These are phyloP conservation scores for Microplitis manilae DNA, from an alignment of 2,888 invertebrate species.

Conservation along the genomic window DNA sequence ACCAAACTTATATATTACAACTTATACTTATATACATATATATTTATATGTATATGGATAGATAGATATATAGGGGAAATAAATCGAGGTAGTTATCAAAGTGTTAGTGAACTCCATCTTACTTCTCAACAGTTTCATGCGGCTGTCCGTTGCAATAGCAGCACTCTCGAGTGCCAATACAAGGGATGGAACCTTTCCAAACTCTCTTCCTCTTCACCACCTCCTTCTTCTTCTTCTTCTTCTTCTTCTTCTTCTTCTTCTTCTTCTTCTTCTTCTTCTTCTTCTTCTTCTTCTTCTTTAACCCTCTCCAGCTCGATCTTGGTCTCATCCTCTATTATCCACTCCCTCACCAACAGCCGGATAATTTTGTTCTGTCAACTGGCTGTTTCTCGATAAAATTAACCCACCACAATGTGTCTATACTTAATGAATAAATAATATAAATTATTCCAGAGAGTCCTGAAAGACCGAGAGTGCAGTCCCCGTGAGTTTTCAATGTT, in stretches of 20 bases:
- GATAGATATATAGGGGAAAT: constrained; percentile 46
- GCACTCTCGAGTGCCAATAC: constrained; percentile 6
- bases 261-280: not conserved
- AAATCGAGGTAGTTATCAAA: constrained; percentile 51
- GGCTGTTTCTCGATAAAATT: constrained; percentile 20
- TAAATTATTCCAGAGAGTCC: not conserved
- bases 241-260: too few relatives aligned
- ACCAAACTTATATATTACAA: not conserved
- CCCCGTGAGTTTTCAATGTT: constrained; percentile 28
- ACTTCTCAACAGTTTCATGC: not conserved
- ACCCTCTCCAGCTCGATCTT: not conserved
- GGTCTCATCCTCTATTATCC: not conserved
- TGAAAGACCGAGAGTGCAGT: not conserved
- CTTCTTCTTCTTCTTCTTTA: not conserved
- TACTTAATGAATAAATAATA: not conserved
- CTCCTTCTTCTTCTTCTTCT: not conserved
- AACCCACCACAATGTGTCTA: not conserved
- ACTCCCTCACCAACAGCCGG: not conserved
- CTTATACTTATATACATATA: not conserved
- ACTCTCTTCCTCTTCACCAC: not conserved
- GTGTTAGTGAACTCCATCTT: constrained; percentile 47
- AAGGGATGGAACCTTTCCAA: not conserved
- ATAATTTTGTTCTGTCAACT: constrained; percentile 14
- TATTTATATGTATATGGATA: not conserved
- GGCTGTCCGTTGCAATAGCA: not conserved